Percentiles rank a stretch among this genome's conserved stretches.
phyloP scores from a whole-genome alignment of 37 sponge, comb jelly and placozoan genomes.

The Halichondria panicea region DNA sequence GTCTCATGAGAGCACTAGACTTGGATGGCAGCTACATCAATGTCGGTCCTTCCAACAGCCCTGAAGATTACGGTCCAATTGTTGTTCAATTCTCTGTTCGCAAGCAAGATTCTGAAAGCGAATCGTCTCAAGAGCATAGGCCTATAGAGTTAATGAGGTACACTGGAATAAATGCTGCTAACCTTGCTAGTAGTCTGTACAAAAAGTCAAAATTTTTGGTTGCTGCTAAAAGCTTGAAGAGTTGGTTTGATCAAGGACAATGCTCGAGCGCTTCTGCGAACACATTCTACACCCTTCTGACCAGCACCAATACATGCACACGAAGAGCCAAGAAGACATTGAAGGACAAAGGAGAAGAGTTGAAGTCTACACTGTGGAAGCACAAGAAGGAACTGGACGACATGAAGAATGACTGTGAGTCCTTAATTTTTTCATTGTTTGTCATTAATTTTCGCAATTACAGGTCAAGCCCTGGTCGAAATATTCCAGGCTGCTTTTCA shows the following conservation, averaged over 20 bases:
- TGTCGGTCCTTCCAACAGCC: constrained; percentile 38
- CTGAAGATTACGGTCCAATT: constrained; percentile 30
- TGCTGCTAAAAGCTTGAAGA: constrained; percentile 48
- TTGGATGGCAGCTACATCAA: constrained; percentile 29
- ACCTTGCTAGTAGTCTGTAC: constrained; percentile 51
- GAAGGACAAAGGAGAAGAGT: constrained; percentile 32
- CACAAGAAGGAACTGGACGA: constrained; percentile 12
- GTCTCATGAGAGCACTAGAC: constrained; percentile 57
- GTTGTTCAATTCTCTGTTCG: not conserved
- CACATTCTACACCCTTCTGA: constrained; percentile 68
- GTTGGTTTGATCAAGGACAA: constrained; percentile 64
- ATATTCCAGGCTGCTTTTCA: constrained; percentile 32
- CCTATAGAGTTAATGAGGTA: constrained; percentile 43
- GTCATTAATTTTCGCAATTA: not conserved
- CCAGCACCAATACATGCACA: constrained; percentile 22
- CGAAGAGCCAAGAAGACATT: constrained; percentile 59
- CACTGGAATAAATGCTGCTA: constrained; percentile 13
- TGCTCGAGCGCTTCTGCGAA: constrained; percentile 27
- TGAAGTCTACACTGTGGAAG: not conserved
- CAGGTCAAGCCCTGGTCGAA: constrained; percentile 50
- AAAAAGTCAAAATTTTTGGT: constrained; percentile 36
- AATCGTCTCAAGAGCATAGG: no score
- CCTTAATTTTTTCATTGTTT: not conserved
- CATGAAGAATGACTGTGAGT: constrained; percentile 35
- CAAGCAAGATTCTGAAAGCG: constrained; percentile 11